These are phyloP conservation scores for Danionella cerebrum DNA, from an alignment of 2,113 vertebrate species.

Conservation along the genomic window DNA sequence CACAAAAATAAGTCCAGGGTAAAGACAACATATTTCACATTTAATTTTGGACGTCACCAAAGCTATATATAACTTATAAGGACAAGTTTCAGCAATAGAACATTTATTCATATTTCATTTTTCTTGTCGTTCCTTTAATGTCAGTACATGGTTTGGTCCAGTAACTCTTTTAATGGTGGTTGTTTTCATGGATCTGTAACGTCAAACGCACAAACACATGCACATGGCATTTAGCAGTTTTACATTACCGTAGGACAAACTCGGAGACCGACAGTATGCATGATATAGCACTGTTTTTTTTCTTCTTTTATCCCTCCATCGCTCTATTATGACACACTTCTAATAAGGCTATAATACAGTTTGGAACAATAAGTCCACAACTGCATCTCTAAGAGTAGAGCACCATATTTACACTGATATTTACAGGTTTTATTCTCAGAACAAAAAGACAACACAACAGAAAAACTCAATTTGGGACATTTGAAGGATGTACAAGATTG, in stretches of 20 bases:
- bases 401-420: conserved; percentile 86
- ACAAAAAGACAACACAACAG: conserved; percentile 42
- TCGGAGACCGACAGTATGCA: conserved; percentile 65
- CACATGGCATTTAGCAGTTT: conserved; percentile 79
- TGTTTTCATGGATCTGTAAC: conserved; percentile 58
- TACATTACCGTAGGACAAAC: conserved; percentile 69
- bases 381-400: conserved; percentile 78
- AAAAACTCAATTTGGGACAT: conserved; percentile 64
- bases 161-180: conserved; percentile 72
- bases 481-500: conserved; percentile 68
- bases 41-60: conserved; percentile 86
- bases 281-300: conserved; percentile 42
- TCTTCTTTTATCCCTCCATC: conserved; percentile 30
- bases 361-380: conserved; percentile 79
- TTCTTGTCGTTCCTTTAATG: conserved; percentile 32
- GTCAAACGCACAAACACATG: conserved; percentile 82
- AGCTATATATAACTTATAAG: conserved; percentile 83
- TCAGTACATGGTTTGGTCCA: conserved; percentile 82
- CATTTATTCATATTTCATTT: conserved; percentile 48
- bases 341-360: conserved; percentile 88
- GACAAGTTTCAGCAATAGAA: conserved; percentile 66
- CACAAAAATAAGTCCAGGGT: not conserved
- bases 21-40: conserved; percentile 74
- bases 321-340: conserved; percentile 60
- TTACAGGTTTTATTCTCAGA: conserved; percentile 65